Percentiles rank a stretch among this genome's conserved stretches.
These are phyloP conservation scores for Akabosia matsudoensis DNA, from an alignment of 1,140 invertebrate species.

Conservation along the genomic window DNA sequence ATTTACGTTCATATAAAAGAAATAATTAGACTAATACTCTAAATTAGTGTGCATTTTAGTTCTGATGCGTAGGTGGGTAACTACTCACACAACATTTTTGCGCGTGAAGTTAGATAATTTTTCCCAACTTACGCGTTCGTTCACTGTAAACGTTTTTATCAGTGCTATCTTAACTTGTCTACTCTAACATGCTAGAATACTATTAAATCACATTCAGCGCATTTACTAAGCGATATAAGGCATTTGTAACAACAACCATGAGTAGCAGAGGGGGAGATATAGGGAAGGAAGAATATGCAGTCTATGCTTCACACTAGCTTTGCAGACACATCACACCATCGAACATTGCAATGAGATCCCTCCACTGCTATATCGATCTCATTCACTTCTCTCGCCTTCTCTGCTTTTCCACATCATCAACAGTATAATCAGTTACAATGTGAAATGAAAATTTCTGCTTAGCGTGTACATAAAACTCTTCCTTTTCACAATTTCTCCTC, in stretches of 20 bases:
- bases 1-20: too few species aligned
- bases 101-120: background rate
- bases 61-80: background rate
- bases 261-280: background rate
- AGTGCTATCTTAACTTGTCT: background rate
- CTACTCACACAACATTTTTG: background rate
- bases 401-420: background rate
- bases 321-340: background rate
- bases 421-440: background rate
- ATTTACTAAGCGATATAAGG: background rate
- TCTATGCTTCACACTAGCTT: background rate
- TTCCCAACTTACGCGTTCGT: background rate
- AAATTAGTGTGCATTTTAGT: background rate
- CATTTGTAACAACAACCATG: background rate
- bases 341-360: background rate
- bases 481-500: background rate
- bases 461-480: too few species aligned
- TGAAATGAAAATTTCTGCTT: background rate
- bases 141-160: background rate
- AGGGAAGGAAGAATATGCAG: background rate
- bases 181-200: background rate
- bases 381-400: background rate
- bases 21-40: background rate
- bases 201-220: background rate
- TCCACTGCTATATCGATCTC: constrained; percentile 17